These are phyloP conservation scores for Pachypanchax playfairii DNA, from an alignment of 2,113 vertebrate species.

Conservation along the genomic window DNA sequence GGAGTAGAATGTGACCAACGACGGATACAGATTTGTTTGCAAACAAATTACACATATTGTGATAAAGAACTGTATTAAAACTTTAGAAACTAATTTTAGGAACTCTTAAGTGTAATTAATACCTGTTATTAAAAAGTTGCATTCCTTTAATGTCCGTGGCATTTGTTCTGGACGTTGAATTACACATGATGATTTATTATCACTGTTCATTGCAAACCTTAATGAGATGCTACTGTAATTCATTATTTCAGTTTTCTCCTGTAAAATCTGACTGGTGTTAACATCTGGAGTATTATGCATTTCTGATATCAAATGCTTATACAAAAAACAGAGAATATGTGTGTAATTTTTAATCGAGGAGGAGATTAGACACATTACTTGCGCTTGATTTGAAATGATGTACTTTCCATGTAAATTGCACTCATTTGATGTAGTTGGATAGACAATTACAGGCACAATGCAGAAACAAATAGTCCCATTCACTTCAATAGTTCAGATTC, in stretches of 20 bases:
- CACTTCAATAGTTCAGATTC: too few species aligned
- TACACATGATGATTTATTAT: not conserved
- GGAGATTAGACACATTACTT: not conserved
- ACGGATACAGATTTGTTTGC: not conserved
- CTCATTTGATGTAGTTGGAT: too few species aligned
- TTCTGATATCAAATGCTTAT: not conserved
- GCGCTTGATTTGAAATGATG: not conserved
- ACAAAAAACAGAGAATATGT: not conserved
- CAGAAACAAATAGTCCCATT: too few species aligned
- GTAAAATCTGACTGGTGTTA: not conserved
- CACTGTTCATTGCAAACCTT: not conserved
- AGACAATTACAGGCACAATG: too few species aligned
- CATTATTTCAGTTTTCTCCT: slow-evolving; percentile 8
- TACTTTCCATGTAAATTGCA: too few species aligned
- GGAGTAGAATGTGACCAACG: not conserved
- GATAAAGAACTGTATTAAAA: too few species aligned
- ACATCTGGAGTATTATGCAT: not conserved
- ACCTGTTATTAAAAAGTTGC: not conserved
- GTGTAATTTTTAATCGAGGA: not conserved
- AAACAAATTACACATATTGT: too few species aligned
- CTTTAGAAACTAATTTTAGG: too few species aligned
- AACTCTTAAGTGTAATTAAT: not conserved
- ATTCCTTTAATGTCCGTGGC: not conserved
- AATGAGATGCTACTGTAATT: slow-evolving; percentile 8
- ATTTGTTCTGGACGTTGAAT: not conserved